phyloP scores from a whole-genome alignment of 1,140 invertebrate species.

The Cydia fagiglandana region DNA sequence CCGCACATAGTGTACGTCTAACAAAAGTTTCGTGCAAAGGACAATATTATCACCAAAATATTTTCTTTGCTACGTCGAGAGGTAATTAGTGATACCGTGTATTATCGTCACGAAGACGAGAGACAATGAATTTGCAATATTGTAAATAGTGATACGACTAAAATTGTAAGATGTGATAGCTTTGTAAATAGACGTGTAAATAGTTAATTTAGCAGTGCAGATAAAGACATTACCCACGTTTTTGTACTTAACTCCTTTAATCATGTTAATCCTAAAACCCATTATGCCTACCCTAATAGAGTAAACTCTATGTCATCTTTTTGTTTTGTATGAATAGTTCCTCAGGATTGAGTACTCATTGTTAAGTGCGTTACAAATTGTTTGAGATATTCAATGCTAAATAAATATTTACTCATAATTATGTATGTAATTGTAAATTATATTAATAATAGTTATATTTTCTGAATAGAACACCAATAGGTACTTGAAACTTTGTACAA shows the following conservation, averaged over 20 bases:
- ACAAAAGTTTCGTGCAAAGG: slow-evolving; percentile 67
- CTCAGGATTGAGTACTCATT: slow-evolving; percentile 57
- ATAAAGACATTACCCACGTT: slow-evolving; percentile 62
- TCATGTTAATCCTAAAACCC: slow-evolving; percentile 46
- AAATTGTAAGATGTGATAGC: slow-evolving; percentile 77
- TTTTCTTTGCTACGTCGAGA: slow-evolving; percentile 53
- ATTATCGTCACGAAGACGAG: slow-evolving; percentile 51
- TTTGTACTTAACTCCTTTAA: slow-evolving; percentile 73
- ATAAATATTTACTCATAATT: slow-evolving; percentile 52
- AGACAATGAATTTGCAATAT: slow-evolving; percentile 69
- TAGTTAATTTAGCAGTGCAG: slow-evolving; percentile 56
- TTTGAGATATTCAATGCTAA: slow-evolving; percentile 51
- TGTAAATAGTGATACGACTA: slow-evolving; percentile 75
- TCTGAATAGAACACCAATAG: slow-evolving; percentile 75
- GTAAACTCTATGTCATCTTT: slow-evolving; percentile 32
- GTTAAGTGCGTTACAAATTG: slow-evolving; percentile 59
- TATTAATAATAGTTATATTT: slow-evolving; percentile 60
- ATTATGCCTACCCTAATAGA: slow-evolving; percentile 20
- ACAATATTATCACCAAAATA: slow-evolving; percentile 57
- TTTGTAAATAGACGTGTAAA: slow-evolving; percentile 77
- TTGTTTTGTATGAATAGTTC: slow-evolving; percentile 67
- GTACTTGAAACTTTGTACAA: slow-evolving; percentile 77
- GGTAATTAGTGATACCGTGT: slow-evolving; percentile 41
- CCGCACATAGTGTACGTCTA: slow-evolving; percentile 84
- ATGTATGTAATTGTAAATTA: slow-evolving; percentile 63